Base-by-base conservation (phyloP, 2,797 vertebrate genomes). In the Xiphophorus birchmanni region DNA sequence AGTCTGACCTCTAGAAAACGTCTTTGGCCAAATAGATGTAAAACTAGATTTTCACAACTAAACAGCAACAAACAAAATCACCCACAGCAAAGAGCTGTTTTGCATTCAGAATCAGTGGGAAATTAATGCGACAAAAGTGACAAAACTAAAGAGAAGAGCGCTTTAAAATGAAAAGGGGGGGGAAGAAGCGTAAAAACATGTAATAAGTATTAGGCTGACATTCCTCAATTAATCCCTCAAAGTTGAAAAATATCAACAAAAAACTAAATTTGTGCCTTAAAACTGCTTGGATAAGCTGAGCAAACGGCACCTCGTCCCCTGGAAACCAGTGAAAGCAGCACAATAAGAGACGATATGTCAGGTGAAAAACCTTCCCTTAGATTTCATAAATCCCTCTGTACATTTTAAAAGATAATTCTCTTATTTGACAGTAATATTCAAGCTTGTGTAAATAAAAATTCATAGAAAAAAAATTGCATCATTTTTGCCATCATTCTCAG, bases 301-400 rank as follows among this genome's bases (percentile, higher is more conserved):
- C 32, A 60, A 80, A 67, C 75, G 85, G 87, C 90, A 86, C 76
- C 2, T 45, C 71, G 1, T 44, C 15, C 52, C 74, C 35, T 58
- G 7, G 37, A 69, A 42, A 69, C 37, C 37, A 72, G 85, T 74
- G 63, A 75, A 78, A 86, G 88, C 87, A 88, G 86, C 80, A n/a
- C 7, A 76, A 37, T 58, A 42, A 77, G 60, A 78, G 60, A 78
- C 0, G 79, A 91, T 90, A 87, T 90, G 90, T 88, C 40, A 1
- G 73, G 74, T 52, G 78, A 52, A 58, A 69, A 5, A 29, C 45
- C 78, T 88, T 86, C 86, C 82, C 82, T 86, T 67, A 80, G 63
- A 86, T 82, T 80, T 77, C 73, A 85, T 83, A 87, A 91, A 92
- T 88, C 85, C 85, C 75, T 87, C 82, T 88, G 77, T 86, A 86